Evolutionary conservation across 1,140 invertebrate species (phyloP).

Genomic region (Heliothis subflexa): DNA sequence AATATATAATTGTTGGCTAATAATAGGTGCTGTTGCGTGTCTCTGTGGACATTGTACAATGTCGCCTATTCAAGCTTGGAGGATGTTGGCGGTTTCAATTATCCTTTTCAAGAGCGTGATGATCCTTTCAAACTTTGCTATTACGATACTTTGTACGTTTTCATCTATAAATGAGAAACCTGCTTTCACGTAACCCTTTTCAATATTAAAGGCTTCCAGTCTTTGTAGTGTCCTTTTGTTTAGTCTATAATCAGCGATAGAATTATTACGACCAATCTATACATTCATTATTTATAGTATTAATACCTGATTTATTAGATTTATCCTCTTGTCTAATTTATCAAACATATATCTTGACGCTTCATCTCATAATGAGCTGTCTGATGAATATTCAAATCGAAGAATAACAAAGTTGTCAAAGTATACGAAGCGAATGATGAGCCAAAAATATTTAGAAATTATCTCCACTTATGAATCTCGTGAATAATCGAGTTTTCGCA

Average conservation of each 20-base stretch:
- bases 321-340: constrained; percentile 6
- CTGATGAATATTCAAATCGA: constrained; percentile 12
- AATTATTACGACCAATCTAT: neutral
- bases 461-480: constrained; percentile 29
- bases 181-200: constrained; percentile 5
- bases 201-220: neutral
- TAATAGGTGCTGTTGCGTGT: constrained; percentile 45
- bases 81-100: constrained; percentile 40
- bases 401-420: constrained; percentile 30
- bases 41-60: constrained; percentile 16
- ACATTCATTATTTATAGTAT: neutral
- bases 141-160: constrained; percentile 8
- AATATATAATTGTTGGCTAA: constrained; percentile 57
- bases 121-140: constrained; percentile 23
- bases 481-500: constrained; percentile 39
- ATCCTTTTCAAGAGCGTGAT: constrained; percentile 25
- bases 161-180: neutral
- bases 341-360: neutral
- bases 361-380: constrained; percentile 16
- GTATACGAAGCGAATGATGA: constrained; percentile 27
- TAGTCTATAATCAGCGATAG: neutral
- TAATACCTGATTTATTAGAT: neutral
- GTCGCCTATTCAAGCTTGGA: constrained; percentile 10
- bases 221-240: constrained; percentile 13
- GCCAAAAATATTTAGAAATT: constrained; percentile 44